Evolutionary conservation across 1,140 invertebrate species (phyloP), one percentile per base, ranked within the genome.

Genomic region (Monochamus saltuarius): DNA sequence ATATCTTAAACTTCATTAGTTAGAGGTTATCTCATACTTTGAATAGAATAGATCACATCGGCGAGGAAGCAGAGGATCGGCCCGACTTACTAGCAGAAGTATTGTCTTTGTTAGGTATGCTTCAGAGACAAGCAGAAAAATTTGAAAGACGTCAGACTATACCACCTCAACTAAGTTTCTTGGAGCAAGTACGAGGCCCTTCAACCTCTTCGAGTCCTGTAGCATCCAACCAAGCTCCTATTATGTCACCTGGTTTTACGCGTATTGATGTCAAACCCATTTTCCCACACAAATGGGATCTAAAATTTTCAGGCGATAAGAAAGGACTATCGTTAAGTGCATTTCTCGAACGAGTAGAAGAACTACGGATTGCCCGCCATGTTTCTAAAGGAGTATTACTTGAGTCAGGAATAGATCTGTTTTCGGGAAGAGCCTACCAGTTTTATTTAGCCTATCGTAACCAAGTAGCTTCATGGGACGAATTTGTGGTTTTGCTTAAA

Each of bases 391-490:
- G 29, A 9, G 65, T 65, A 55, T 13, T 69, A 11, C 42, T 70
- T 13, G 54, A 58, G 3, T 63, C 59, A 50, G 65, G 59, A 8
- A 64, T 64, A 3, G 68, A 74, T 34, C 65, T 75, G 16, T 73
- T 74, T 22, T 46, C 38, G 13, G 55, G 55, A 72, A 56, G n/a
- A n/a, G n/a, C n/a, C n/a, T n/a, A n/a, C n/a, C n/a, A n/a, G n/a
- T n/a, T n/a, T n/a, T n/a, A n/a, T 47, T 36, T 66, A 9, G 58
- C 58, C 13, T 37, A 70, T n/a, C 42, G 61, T 17, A 38, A 43
- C 3, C 22, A 43, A 36, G 49, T 59, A 11, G 3, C 19, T 6
- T 40, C 47, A 40, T 59, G 57, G 57, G 49, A 59, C 13, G 49
- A 52, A 0, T 29, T 59, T 70, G 54, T 54, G 29, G 67, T 8